These are phyloP conservation scores for Eolophus roseicapilla DNA, from an alignment of 2,113 vertebrate genomes.

Conservation along the genomic window DNA sequence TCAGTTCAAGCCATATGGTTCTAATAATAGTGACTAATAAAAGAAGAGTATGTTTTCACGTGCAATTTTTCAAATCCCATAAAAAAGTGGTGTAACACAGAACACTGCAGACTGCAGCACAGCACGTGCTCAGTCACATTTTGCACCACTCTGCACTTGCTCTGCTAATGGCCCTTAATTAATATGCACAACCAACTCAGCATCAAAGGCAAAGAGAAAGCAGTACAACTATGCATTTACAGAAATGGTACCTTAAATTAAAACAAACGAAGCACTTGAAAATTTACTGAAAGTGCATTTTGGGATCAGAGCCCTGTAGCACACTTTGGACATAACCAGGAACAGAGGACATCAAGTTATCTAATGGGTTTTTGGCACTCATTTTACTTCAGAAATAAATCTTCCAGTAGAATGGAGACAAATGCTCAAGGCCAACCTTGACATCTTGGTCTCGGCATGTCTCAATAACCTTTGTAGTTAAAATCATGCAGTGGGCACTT, in stretches of 20 bases:
- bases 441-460: slow-evolving; percentile 18
- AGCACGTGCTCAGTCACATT: slow-evolving; percentile 22
- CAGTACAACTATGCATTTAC: background rate
- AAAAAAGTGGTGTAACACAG: background rate
- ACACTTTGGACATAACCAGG: background rate
- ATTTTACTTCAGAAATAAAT: slow-evolving; percentile 28
- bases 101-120: slow-evolving; percentile 15
- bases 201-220: slow-evolving; percentile 26
- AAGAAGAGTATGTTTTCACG: slow-evolving; percentile 37
- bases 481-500: background rate
- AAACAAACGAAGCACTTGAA: slow-evolving; percentile 19
- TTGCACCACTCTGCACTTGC: slow-evolving; percentile 40
- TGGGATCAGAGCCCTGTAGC: slow-evolving; percentile 13
- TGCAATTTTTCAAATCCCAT: slow-evolving; percentile 49
- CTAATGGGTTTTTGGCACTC: slow-evolving; percentile 41
- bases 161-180: slow-evolving; percentile 32
- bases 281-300: slow-evolving; percentile 45
- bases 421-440: slow-evolving; percentile 19
- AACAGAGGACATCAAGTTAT: slow-evolving; percentile 17
- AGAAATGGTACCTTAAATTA: slow-evolving; percentile 39
- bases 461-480: slow-evolving; percentile 3
- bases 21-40: slow-evolving; percentile 43
- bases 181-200: slow-evolving; percentile 36
- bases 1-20: slow-evolving; percentile 11
- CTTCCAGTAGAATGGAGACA: background rate